These are phyloP conservation scores for Lathamus discolor DNA, from an alignment of 2,113 vertebrate genomes.

Conservation along the genomic window DNA sequence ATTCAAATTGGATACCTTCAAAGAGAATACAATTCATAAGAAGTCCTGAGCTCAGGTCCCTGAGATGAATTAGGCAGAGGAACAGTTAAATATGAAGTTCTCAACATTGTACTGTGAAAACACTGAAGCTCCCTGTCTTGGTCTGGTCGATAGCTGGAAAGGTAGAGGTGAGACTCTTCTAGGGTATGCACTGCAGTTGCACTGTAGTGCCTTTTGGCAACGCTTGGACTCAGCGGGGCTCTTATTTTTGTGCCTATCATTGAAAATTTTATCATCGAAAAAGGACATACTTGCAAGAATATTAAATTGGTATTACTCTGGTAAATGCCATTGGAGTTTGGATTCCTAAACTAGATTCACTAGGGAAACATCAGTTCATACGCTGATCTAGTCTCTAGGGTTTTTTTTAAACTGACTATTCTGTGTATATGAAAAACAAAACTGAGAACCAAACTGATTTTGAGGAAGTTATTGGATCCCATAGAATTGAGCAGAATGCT, in stretches of 20 bases:
- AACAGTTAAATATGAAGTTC: background rate
- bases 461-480: background rate
- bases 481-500: background rate
- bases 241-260: background rate
- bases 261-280: background rate
- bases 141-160: fast-evolving
- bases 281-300: background rate
- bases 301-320: background rate
- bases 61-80: background rate
- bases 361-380: background rate
- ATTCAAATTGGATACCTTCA: background rate
- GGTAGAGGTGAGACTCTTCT: background rate
- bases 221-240: background rate
- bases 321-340: background rate
- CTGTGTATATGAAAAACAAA: background rate
- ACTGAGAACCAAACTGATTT: background rate
- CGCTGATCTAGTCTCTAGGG: background rate
- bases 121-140: background rate
- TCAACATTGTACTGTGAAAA: background rate
- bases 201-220: background rate
- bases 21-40: background rate
- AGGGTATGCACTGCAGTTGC: background rate
- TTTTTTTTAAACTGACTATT: background rate
- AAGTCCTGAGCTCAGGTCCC: background rate
- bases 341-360: background rate